Evolutionary conservation across 1,140 invertebrate genomes (phyloP), one percentile per base, ranked within the genome.

Genomic region (Diorhabda sublineata): DNA sequence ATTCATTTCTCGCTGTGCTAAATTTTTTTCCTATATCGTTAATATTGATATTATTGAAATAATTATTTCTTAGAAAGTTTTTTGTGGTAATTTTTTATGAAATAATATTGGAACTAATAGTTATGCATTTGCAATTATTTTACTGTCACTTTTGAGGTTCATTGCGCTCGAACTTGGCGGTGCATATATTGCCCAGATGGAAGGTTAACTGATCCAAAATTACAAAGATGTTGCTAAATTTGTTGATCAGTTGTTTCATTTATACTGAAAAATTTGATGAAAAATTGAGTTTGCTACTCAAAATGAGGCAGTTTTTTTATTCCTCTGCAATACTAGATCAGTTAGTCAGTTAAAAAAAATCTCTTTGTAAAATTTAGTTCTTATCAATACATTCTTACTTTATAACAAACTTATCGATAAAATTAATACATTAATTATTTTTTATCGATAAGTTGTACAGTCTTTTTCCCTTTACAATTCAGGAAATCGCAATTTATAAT

Each of bases 401-500:
- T 62, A 62, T 43, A 62, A 62, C 61, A 62, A 62, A 62, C 61
- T 62, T 45, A 62, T 62, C 61, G 61, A 62, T 45, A 9, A 45
- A 45, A 9, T 65, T 11, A 59, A 58, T 63, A 66, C 56, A 62
- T 26, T 61, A 63, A 61, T 64, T 56, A 52, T 57, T 66, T 58
- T 26, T 26, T 26, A 62, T 9, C 42, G 60, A 68, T 66, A 66
- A 59, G 66, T 67, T 52, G n/a, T 42, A 61, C 43, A 69, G 60
- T 63, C 63, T 58, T 69, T 52, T 58, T 66, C 26, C 64, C 52
- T 63, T 56, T 69, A 41, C 60, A 66, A 47, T 57, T 58, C 43
- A 57, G 63, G 11, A 52, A 42, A 4, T 44, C 45, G 61, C 71
- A 72, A 72, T 72, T 72, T 72, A 72, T 70, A 72, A 72, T 70